Conservation (phyloP, 2,113 vertebrate species). For the Stictonetta naevosa region DNA sequence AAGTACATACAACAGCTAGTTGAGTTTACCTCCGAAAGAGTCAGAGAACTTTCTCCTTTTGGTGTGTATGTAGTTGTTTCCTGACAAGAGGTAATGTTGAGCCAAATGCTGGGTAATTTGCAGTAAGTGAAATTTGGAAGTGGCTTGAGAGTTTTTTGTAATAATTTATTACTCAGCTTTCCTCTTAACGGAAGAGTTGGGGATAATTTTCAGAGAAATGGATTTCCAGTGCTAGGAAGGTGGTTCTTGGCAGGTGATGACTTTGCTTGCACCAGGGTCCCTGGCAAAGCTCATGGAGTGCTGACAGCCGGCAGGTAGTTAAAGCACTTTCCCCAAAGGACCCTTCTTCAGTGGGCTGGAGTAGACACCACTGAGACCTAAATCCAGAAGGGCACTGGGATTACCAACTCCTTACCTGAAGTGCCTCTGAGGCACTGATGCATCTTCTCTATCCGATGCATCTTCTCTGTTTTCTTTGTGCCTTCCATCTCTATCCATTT, state of each 20-base stretch:
- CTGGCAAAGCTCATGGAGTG: not conserved
- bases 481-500: not conserved
- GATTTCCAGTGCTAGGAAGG: not conserved
- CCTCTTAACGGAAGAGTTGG: not conserved
- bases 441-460: too few species aligned
- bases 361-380: not conserved
- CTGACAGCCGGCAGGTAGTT: not conserved
- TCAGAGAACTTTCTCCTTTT: not conserved
- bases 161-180: constrained; percentile 10
- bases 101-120: not conserved
- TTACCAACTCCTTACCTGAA: not conserved
- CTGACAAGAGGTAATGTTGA: not conserved
- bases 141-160: constrained; percentile 14
- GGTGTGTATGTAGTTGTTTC: not conserved
- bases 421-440: not conserved
- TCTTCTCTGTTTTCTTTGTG: not conserved
- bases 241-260: not conserved
- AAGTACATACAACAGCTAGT: not conserved
- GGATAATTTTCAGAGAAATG: not conserved
- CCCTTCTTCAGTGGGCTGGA: not conserved
- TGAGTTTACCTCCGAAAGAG: not conserved
- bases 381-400: not conserved
- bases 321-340: not conserved
- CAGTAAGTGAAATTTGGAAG: not conserved
- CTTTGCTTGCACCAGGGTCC: not conserved